Base-by-base conservation (phyloP, 2,113 vertebrate species). In the Macrotis lagotis region DNA sequence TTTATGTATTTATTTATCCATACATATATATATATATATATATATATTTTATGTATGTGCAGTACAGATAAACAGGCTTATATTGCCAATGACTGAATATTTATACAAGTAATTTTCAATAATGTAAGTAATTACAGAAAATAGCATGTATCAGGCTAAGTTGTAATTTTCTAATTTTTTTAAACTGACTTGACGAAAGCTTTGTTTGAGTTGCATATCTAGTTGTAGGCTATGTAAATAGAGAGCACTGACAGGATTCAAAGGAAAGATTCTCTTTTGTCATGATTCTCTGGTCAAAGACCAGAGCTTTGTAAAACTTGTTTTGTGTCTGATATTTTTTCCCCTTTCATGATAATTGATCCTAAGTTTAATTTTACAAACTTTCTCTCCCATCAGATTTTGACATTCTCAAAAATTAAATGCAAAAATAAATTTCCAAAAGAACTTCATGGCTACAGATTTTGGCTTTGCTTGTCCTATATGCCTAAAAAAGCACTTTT, bases 101-200 rank as follows among this genome's bases (percentile, higher is more conserved):
- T 31, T 4, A 11, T 66, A n/a, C 37, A 44, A 83, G n/a, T 24
- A 24, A 22, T 83, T 83, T 83, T 83, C 44, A 2, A 44, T 83
- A 44, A 83, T 83, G n/a, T 83, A 83, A 83, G 16, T 74, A 83
- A 83, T 83, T 83, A 8, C 2, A 83, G 19, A 44, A 83, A 83
- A 44, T 74, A 52, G 7, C 59, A 88, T 95, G 50, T 26, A 90
- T 96, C 51, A 96, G 1, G 50, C 9, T 1, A 0, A 92, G 37
- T 4, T 94, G 25, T 52, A 96, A 88, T 91, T 94, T 59, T 95
- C 93, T 50, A 94, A 48, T 89, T 37, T 93, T 97, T 89, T 16
- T 22, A 14, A 83, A 83, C 66, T 93, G 88, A 89, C 24, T 24
- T 91, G 37, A 28, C 89, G 48, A 95, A 26, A 25, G 11, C 92